Evolutionary conservation across 2,888 invertebrate species (phyloP), one percentile per base, ranked within the genome.

Genomic region (Scaptomyza cyrtandrae): DNA sequence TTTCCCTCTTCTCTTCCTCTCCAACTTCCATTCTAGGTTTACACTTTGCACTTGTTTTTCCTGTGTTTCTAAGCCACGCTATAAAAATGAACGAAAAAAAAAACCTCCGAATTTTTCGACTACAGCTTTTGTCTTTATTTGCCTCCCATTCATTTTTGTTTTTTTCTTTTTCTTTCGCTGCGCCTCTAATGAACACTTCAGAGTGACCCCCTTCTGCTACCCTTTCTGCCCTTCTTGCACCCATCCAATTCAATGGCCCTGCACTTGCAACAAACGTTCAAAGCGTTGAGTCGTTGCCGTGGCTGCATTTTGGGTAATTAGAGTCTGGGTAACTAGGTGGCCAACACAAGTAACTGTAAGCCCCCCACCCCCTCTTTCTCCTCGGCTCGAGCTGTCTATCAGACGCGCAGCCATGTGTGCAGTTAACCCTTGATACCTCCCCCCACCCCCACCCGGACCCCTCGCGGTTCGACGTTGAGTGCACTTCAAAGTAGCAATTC

Each of bases 401-500:
- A 86, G 81, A 67, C 78, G 75, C 58, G 74, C 85, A 88, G 87
- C 74, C 81, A 81, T 88, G 86, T 88, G 87, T 88, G 85, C 88
- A 86, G 76, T 65, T 72, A 74, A 84, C 84, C 76, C 81, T 68
- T 75, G 68, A 55, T 44, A 50, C 64, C 53, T 45, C 48, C 9
- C 13, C n/a, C 33, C 11, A 46, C 44, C 54, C 43, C 54, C 6
- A 43, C 11, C 7, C 31, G 35, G 49, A 37, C 27, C 19, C 19
- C 19, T 19, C 68, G 45, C 63, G 35, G 43, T 57, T 44, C 73
- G 75, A 74, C 79, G 74, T 86, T 75, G 86, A 89, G 85, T 89
- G 89, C 89, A 88, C 88, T 89, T 88, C 88, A 88, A 88, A 88
- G 88, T 88, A 89, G 87, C 89, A 89, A 89, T 86, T 88, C 89